Conservation (phyloP, 2,797 vertebrate species). For the Syngnathus acus region DNA sequence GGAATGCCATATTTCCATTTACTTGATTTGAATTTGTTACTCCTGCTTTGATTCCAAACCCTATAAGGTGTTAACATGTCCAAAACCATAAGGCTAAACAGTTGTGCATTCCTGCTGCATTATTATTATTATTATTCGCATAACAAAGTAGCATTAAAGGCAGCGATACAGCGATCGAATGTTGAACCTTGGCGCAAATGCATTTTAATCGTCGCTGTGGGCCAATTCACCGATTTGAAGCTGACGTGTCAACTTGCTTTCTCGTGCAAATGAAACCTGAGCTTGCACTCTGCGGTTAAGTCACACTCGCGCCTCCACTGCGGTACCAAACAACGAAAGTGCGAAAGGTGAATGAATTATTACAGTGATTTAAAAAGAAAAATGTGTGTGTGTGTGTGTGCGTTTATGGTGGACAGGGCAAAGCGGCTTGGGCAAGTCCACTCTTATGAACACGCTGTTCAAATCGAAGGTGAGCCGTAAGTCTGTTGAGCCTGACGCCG, state of each 20-base stretch:
- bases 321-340: not conserved
- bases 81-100: not conserved
- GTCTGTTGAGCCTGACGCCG: conserved; percentile 75
- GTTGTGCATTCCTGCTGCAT: not conserved
- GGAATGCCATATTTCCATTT: not conserved
- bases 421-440: conserved; percentile 94
- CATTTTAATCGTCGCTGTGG: not conserved
- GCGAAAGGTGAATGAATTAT: not conserved
- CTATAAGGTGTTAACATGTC: not conserved
- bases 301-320: not conserved
- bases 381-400: conserved; percentile 20
- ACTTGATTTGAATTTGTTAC: not conserved
- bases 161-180: too few relatives aligned
- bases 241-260: conserved; percentile 1
- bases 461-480: conserved; percentile 97
- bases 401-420: conserved; percentile 73
- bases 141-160: not conserved
- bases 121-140: not conserved
- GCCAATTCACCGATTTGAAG: not conserved
- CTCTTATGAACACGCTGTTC: conserved; percentile 96
- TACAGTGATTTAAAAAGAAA: not conserved
- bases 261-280: not conserved
- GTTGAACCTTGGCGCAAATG: not conserved
- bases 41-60: not conserved
- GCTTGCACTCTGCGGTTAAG: not conserved